A percentile compares a stretch with the other conserved stretches of the same genome.
These are phyloP conservation scores for Artibeus lituratus DNA, from an alignment of 2,797 vertebrate genomes.

Conservation along the genomic window DNA sequence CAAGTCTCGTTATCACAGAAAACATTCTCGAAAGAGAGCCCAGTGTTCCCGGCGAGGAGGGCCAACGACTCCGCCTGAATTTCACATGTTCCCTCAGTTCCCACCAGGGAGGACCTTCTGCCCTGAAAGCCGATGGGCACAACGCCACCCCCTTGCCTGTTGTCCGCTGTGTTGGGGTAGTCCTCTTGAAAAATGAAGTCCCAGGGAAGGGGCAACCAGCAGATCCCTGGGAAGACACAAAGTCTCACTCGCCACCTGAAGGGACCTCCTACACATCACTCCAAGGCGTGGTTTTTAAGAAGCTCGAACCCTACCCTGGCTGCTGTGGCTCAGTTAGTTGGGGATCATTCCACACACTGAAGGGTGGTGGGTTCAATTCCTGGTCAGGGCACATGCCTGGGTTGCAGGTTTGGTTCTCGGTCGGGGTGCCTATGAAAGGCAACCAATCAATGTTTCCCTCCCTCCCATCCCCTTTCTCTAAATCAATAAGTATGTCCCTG, in stretches of 20 bases:
- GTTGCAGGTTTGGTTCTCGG: background rate
- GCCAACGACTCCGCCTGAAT: background rate
- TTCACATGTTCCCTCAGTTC: fast-evolving
- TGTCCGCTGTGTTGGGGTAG: too few species aligned
- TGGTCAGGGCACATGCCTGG: background rate
- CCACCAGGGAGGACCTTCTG: background rate
- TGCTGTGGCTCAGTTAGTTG: background rate
- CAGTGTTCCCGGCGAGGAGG: background rate
- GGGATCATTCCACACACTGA: background rate
- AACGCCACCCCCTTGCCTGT: background rate
- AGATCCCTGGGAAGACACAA: background rate
- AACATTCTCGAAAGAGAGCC: background rate
- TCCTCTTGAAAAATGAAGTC: background rate
- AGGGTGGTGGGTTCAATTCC: background rate
- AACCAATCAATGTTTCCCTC: background rate
- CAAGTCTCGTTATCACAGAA: background rate
- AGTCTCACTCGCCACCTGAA: background rate
- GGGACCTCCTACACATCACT: background rate
- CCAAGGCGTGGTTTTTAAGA: background rate
- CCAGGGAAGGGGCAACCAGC: background rate
- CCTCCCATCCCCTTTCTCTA: background rate
- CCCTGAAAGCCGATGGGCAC: background rate
- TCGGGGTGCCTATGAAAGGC: background rate
- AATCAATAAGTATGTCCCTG: background rate
- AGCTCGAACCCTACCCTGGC: background rate